Percentiles rank a stretch among this genome's conserved stretches.
Evolutionary conservation across 2,113 vertebrate genomes (phyloP).

Genomic region (Noctilio leporinus): DNA sequence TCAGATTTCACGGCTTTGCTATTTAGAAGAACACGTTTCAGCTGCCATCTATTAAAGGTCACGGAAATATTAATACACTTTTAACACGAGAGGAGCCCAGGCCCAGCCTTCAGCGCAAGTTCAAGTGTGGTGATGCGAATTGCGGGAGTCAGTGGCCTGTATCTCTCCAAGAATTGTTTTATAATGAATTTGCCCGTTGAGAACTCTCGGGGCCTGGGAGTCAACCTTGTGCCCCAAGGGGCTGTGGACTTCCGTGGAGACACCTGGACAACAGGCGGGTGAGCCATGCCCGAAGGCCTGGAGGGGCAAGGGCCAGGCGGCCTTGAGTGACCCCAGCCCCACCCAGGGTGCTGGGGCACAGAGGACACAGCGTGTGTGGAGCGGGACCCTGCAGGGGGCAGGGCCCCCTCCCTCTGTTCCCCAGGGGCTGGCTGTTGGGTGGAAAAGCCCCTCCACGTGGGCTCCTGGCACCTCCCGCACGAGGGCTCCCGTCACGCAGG

Average conservation of each 20-base stretch:
- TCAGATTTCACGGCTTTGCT: conserved; percentile 68
- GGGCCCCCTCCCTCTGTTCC: no score
- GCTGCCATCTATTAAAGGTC: conserved; percentile 80
- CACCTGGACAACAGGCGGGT: not conserved
- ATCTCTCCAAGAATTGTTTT: conserved; percentile 77
- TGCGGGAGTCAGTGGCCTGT: conserved; percentile 83
- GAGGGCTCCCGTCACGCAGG: rapidly evolving
- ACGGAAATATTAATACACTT: conserved; percentile 78
- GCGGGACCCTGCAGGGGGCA: no score
- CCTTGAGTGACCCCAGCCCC: not conserved
- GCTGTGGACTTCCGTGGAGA: rapidly evolving
- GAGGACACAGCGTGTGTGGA: rapidly evolving
- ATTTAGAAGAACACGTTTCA: conserved; percentile 73
- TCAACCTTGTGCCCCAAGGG: conserved; percentile 55
- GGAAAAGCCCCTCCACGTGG: rapidly evolving
- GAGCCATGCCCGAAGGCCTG: rapidly evolving
- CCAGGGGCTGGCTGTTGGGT: no score
- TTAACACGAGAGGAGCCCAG: conserved; percentile 75
- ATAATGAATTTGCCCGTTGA: conserved; percentile 74
- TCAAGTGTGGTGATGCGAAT: conserved; percentile 77
- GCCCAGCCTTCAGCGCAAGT: conserved; percentile 74
- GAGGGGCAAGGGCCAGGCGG: rapidly evolving
- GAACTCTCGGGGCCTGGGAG: conserved; percentile 63
- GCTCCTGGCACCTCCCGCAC: no score
- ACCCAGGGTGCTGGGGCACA: no score